These are phyloP conservation scores for Jordanella pulchra DNA, from an alignment of 2,797 vertebrate genomes.

Conservation along the genomic window DNA sequence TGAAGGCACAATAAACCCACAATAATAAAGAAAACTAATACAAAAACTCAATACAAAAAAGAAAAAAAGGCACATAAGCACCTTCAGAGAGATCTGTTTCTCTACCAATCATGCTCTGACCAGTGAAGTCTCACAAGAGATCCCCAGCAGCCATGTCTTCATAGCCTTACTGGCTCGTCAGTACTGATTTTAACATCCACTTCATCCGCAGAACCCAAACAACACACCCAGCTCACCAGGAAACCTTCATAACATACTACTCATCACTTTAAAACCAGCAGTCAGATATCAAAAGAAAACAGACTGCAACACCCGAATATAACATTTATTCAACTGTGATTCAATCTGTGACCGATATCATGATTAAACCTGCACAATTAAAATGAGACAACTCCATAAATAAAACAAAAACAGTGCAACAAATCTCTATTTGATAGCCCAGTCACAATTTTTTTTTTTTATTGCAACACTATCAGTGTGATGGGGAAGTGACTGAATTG, in stretches of 20 bases:
- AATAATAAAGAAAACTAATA: slow-evolving; percentile 7
- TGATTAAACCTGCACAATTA: neutral
- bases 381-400: neutral
- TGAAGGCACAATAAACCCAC: slow-evolving; percentile 2
- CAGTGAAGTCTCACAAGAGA: slow-evolving; percentile 44
- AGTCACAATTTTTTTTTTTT: too few species aligned
- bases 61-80: slow-evolving; percentile 6
- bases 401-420: neutral
- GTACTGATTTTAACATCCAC: slow-evolving; percentile 43
- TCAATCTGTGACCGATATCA: neutral
- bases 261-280: slow-evolving; percentile 19
- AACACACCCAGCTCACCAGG: slow-evolving; percentile 30
- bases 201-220: slow-evolving; percentile 23
- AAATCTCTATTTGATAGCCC: neutral
- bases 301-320: too few species aligned
- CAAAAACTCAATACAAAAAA: neutral
- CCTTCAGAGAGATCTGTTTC: slow-evolving; percentile 31
- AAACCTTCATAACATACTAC: slow-evolving; percentile 31
- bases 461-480: neutral
- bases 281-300: slow-evolving; percentile 11
- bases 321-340: neutral
- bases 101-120: slow-evolving; percentile 31
- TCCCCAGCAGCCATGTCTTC: slow-evolving; percentile 35
- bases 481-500: neutral
- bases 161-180: slow-evolving; percentile 38